Base-by-base conservation (phyloP, 2,113 vertebrate genomes). In the Microcebus tavaratra region DNA sequence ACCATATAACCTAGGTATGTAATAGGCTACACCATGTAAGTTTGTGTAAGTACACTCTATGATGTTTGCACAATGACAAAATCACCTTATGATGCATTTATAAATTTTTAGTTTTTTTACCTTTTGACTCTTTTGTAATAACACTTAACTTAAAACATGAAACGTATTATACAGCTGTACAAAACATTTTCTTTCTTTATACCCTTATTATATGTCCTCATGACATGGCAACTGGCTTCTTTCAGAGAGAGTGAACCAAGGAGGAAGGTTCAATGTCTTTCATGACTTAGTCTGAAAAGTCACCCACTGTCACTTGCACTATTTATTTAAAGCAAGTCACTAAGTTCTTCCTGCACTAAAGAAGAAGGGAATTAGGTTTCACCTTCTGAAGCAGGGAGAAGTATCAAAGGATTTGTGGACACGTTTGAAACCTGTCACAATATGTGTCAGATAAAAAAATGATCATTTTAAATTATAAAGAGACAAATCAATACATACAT, bases 401-500 rank as follows among this genome's bases (percentile, higher is more conserved):
- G 2, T 73, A 39, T 55, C 50, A 79, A 70, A 79, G 27, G 31
- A 72, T 84, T 55, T 88, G n/a, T 65, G 36, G 63, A 39, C 36
- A 50, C 57, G 29, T 95, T 92, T 73, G 42, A 73, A 89, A 79
- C 53, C 42, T 34, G 50, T 78, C 53, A 85, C 57, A 45, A 5
- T 75, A 23, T 79, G 55, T 59, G 34, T 89, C 85, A 95, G 45
- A 39, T 31, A 70, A 90, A 87, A 11, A 21, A 68, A 57, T 78
- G 65, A 21, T 21, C 59, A 59, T 90, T 96, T 96, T 83, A 79
- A 95, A 92, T 87, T 72, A 67, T n/a, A 86, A 88, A 72, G 9
- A 76, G 29, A 82, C 10, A 65, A 83, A 87, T 75, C 39, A 86
- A 53, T 75, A 61, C 65, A 20, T 29, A 31, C 55, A 92, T 67